These are phyloP conservation scores for Aspidiotus destructor DNA, from an alignment of 2,888 invertebrate species.

Conservation along the genomic window DNA sequence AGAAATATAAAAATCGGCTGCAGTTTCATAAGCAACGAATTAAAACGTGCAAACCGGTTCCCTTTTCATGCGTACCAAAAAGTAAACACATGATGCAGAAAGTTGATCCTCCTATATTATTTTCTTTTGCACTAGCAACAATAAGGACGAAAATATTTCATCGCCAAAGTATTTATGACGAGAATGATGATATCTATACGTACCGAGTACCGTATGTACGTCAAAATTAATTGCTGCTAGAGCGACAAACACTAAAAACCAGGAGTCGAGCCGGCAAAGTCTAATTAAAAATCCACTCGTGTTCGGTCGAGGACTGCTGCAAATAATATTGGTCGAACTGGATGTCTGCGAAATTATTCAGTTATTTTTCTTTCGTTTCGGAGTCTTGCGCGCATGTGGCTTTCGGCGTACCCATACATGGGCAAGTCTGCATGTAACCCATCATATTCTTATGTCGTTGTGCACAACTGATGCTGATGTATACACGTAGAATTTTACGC, in stretches of 20 bases:
- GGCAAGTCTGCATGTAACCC: conserved; percentile 6
- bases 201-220: neutral
- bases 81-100: too few relatives aligned
- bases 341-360: conserved; percentile 24
- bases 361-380: conserved; percentile 10
- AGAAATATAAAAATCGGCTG: too few relatives aligned
- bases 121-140: neutral
- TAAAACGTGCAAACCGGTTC: neutral
- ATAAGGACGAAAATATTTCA: neutral
- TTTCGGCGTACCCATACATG: conserved; percentile 26
- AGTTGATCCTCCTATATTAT: too few relatives aligned
- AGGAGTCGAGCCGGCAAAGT: neutral
- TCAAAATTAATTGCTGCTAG: conserved; percentile 12
- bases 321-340: conserved; percentile 7
- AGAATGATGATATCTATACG: neutral
- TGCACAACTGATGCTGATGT: too few relatives aligned
- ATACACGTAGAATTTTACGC: neutral
- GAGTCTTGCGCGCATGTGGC: conserved; percentile 15
- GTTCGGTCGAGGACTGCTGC: conserved; percentile 3
- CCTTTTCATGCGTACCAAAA: neutral
- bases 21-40: conserved; percentile 1
- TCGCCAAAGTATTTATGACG: neutral
- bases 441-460: neutral
- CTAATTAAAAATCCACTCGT: conserved; percentile 31
- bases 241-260: conserved; percentile 7